These are phyloP conservation scores for Netelia virgata DNA, from an alignment of 2,888 invertebrate genomes.

Conservation along the genomic window DNA sequence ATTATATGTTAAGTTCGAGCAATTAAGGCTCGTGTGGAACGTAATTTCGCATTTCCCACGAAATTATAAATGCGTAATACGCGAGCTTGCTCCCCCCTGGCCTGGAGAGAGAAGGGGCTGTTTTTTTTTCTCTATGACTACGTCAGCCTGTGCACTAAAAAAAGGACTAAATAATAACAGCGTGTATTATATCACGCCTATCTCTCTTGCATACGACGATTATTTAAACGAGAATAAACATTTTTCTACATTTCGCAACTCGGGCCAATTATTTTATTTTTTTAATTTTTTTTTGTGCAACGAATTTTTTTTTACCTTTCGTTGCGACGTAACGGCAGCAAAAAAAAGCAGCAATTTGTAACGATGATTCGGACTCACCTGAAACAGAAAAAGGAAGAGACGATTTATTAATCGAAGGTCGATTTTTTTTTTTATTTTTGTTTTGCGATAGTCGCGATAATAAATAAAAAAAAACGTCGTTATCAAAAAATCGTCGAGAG, in stretches of 20 bases:
- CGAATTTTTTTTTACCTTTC: constrained; percentile 49
- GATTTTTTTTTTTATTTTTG: neutral
- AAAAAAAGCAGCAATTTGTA: neutral
- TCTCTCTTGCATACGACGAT: constrained; percentile 7
- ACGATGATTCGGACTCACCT: constrained; percentile 66
- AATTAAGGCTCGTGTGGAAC: constrained; percentile 66
- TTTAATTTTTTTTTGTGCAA: neutral
- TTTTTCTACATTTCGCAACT: neutral
- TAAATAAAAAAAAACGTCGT: neutral
- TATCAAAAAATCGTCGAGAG: no score
- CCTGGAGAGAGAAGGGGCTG: neutral
- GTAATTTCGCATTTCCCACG: constrained; percentile 75
- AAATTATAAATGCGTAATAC: constrained; percentile 73
- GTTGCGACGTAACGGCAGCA: neutral
- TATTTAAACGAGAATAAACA: neutral
- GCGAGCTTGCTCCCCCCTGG: neutral
- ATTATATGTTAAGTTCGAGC: constrained; percentile 70
- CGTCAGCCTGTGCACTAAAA: neutral
- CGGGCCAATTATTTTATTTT: neutral
- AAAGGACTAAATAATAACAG: constrained; percentile 16
- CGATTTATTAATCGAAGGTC: neutral
- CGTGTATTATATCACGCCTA: constrained; percentile 24
- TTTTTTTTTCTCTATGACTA: neutral
- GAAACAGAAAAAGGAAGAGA: constrained; percentile 60
- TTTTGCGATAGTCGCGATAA: neutral